Percentiles rank a stretch among this genome's conserved stretches.
Conservation (phyloP, 1,140 invertebrate genomes). For the Hetaerina americana region DNA sequence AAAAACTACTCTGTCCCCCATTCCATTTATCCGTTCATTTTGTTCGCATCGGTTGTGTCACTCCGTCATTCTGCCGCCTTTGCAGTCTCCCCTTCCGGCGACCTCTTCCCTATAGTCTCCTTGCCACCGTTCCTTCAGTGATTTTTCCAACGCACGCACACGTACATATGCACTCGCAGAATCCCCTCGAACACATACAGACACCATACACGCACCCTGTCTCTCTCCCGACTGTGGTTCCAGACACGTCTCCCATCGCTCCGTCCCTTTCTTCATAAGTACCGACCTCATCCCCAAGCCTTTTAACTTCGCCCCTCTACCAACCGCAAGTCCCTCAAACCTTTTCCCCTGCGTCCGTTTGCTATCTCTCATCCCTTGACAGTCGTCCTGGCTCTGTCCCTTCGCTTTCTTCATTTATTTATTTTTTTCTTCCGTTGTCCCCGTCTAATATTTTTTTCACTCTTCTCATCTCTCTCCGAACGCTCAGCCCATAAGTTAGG, state of each 20-base stretch:
- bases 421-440: too few species aligned
- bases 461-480: too few species aligned
- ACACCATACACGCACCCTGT: too few species aligned
- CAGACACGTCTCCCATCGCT: background rate
- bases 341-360: background rate
- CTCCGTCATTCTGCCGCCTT: background rate
- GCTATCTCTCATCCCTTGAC: background rate
- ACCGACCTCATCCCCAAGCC: too few species aligned
- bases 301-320: background rate
- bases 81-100: background rate
- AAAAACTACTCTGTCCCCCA: background rate
- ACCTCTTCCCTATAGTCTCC: background rate
- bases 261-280: background rate
- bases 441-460: too few species aligned
- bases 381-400: too few species aligned
- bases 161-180: background rate
- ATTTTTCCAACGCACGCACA: too few species aligned
- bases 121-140: too few species aligned
- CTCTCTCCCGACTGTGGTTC: too few species aligned
- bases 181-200: too few species aligned
- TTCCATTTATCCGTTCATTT: background rate
- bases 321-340: background rate
- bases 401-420: too few species aligned
- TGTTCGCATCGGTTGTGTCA: background rate
- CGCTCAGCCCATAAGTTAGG: too few species aligned